These are phyloP conservation scores for Chiroxiphia lanceolata DNA, from an alignment of 2,797 vertebrate genomes.

Conservation along the genomic window DNA sequence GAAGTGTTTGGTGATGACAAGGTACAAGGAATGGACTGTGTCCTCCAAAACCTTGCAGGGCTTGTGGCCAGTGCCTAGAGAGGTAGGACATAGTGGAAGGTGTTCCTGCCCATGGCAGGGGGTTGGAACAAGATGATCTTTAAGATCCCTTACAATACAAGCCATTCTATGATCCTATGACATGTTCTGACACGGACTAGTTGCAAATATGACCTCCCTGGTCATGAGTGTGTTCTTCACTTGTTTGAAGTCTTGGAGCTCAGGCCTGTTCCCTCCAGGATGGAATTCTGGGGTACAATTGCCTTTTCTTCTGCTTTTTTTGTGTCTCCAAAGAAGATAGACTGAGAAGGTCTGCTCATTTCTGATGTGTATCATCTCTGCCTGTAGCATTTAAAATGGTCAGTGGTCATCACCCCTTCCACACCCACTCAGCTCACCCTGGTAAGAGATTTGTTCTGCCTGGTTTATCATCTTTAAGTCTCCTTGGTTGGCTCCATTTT, in stretches of 20 bases:
- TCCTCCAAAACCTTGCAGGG: background rate
- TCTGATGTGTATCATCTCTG: background rate
- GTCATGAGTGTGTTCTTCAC: background rate
- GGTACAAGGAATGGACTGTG: background rate
- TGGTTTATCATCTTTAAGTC: conserved; percentile 52
- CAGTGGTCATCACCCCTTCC: background rate
- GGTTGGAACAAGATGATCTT: too few relatives aligned
- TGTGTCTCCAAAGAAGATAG: background rate
- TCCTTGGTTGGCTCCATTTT: conserved; percentile 50
- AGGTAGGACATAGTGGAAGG: background rate
- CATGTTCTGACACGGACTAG: background rate
- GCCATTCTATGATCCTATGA: background rate
- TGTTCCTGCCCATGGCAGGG: background rate
- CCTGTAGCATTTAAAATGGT: background rate
- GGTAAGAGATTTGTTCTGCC: conserved; percentile 19
- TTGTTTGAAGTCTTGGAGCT: background rate
- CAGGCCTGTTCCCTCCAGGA: background rate
- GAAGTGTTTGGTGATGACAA: background rate
- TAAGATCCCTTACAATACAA: background rate
- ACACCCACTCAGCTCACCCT: background rate
- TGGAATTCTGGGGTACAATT: background rate
- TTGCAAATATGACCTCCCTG: background rate
- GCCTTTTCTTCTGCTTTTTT: background rate
- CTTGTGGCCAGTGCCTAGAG: background rate
- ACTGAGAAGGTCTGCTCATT: background rate